Evolutionary conservation across 1,140 invertebrate genomes (phyloP).

Genomic region (Heliconius nattereri): DNA sequence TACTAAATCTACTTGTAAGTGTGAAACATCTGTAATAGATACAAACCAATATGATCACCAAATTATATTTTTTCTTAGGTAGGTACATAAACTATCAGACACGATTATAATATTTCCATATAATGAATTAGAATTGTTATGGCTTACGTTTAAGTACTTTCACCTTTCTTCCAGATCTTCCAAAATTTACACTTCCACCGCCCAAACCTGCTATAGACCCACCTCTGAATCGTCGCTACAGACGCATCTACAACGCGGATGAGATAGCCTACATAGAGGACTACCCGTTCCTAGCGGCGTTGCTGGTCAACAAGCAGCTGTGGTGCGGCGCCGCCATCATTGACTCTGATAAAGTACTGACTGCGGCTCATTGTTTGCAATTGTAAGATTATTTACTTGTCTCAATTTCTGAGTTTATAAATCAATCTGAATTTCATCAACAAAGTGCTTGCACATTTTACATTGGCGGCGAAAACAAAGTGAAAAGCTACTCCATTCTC

Average conservation of each 20-base stretch:
- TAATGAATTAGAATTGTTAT: too few species aligned
- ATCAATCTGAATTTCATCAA: too few species aligned
- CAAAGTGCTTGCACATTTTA: too few species aligned
- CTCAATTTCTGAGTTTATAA: too few species aligned
- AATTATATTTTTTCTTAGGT: too few species aligned
- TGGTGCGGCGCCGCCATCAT: slow-evolving; percentile 70
- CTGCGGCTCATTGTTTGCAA: slow-evolving; percentile 69
- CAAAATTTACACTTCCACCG: background rate
- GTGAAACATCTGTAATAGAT: too few species aligned
- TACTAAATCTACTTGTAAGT: slow-evolving; percentile 4
- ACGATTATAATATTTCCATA: too few species aligned
- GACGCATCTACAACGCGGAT: slow-evolving; percentile 67
- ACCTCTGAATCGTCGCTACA: slow-evolving; percentile 50
- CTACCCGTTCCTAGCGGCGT: slow-evolving; percentile 58
- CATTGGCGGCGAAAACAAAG: too few species aligned
- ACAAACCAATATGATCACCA: too few species aligned
- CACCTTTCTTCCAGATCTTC: background rate
- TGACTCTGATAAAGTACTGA: slow-evolving; percentile 53
- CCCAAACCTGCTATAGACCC: slow-evolving; percentile 31
- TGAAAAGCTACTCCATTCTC: too few species aligned
- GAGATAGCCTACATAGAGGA: slow-evolving; percentile 53
- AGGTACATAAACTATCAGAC: too few species aligned
- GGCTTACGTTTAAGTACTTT: too few species aligned
- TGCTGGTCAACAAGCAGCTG: slow-evolving; percentile 59
- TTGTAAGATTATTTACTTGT: slow-evolving; percentile 50